Evolutionary conservation across 2,113 vertebrate species (phyloP), one percentile per base, ranked within the genome.

Genomic region (Rhinolophus sinicus): DNA sequence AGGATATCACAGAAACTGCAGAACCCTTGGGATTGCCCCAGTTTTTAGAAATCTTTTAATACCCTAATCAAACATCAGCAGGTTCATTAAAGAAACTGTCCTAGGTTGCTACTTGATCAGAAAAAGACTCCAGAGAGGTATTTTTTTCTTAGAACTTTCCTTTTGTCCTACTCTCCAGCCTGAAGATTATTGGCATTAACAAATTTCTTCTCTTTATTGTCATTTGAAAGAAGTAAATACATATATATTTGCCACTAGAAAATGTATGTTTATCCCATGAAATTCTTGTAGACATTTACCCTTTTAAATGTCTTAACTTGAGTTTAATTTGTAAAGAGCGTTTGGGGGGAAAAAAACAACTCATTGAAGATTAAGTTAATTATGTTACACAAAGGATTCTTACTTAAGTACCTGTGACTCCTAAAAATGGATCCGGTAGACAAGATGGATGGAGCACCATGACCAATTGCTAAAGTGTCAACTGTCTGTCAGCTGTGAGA

Each of bases 31-130:
- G 81, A 95, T n/a, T 94, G 70, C 50, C 92, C 88, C 84, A 22
- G 47, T 91, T 97, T 93, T 92, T 54, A 84, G 85, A 93, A 83
- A 85, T 94, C 50, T 88, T 93, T 94, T 58, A 95, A 73, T 47
- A 65, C 56, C 40, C 87, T 95, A 90, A 96, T 90, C 84, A 97
- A 82, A 81, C 75, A 35, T 95, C 77, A 96, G 50, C 58, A 90
- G 58, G 35, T 82, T 97, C 94, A 93, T 90, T 97, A 86, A 88
- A 95, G 70, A 92, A 85, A 81, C n/a, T 52, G 15, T 92, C 70
- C 58, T 92, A 26, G 26, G 65, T 83, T 35, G 28, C 81, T 93
- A 4, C 33, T 67, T 81, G 54, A 95, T 80, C 40, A 85, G 52
- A 70, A 35, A 93, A 91, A 60, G 62, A 30, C 28, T 44, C 33